Conservation (phyloP, 2,888 invertebrate species). For the Steinernema scapterisci region DNA sequence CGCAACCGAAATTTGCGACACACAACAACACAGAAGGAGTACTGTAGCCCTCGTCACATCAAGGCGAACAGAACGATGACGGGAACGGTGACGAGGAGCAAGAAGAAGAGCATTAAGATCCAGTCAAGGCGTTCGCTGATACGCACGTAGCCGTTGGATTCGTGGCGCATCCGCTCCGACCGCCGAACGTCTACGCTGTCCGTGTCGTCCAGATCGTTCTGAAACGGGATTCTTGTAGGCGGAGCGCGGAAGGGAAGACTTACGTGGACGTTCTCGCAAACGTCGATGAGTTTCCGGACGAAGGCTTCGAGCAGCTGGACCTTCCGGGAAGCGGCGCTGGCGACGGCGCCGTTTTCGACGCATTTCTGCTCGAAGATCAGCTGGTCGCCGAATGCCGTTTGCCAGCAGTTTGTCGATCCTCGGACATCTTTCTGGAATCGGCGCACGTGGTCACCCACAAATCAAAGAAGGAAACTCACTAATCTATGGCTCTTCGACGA, state of each 20-base stretch:
- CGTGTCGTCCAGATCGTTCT: conserved; percentile 50
- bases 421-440: conserved; percentile 40
- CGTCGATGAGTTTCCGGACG: conserved; percentile 46
- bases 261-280: conserved; percentile 52
- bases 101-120: conserved; percentile 58
- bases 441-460: conserved; percentile 33
- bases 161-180: conserved; percentile 37
- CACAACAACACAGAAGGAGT: conserved; percentile 8
- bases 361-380: conserved; percentile 41
- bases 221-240: conserved; percentile 1
- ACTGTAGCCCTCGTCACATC: conserved; percentile 36
- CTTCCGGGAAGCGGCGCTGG: background rate
- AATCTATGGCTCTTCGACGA: background rate
- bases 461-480: background rate
- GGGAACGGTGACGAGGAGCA: conserved; percentile 58
- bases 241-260: background rate
- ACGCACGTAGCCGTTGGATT: conserved; percentile 59
- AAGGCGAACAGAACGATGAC: conserved; percentile 58
- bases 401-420: conserved; percentile 36
- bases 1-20: background rate
- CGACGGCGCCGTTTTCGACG: conserved; percentile 16
- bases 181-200: conserved; percentile 41
- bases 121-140: conserved; percentile 59
- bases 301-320: conserved; percentile 41
- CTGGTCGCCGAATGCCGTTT: conserved; percentile 31